Base-by-base conservation (phyloP, 2,113 vertebrate genomes). In the Heterotilapia buettikoferi region DNA sequence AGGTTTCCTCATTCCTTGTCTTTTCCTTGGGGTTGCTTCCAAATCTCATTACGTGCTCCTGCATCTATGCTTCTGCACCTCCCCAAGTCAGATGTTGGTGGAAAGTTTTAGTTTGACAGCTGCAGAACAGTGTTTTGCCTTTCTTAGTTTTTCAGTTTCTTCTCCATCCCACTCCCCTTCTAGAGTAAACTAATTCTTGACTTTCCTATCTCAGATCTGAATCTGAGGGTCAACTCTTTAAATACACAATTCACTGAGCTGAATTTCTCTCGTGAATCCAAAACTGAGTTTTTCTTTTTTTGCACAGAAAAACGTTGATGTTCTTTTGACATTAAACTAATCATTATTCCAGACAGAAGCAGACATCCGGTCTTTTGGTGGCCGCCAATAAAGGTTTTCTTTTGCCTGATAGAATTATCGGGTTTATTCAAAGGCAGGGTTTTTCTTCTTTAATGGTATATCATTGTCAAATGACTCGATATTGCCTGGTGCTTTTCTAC, bases 321-420 rank as follows among this genome's bases (percentile, higher is more conserved):
- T 86, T 85, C 84, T 53, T 80, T 82, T 89, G 76, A 86, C 43
- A 79, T 47, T 36, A 53, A 85, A 10, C 52, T 63, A 10, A 86
- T 94, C 86, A 63, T 38, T 89, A 88, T 94, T 92, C 86, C 78
- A 83, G 73, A 68, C 71, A 10, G 68, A 89, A 73, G n/a, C 85
- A 83, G 86, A 88, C 84, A 9, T 61, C 21, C 3, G 2, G 24
- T 45, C 50, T 33, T 80, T 86, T 38, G 29, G 82, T 53, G 59
- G 16, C 36, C 9, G 24, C 38, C 81, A 54, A 31, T 57, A 89
- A 86, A 81, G 63, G 13, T 80, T 89, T 93, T 91, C 91, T 92
- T 93, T 92, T 92, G 85, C 85, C 54, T 88, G 89, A 92, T 53
- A 84, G 92, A 92, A 91, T 92, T 90, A 94, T 81, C 38, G 80